Conservation (phyloP, 2,888 invertebrate genomes). For the Girardia tigrina region DNA sequence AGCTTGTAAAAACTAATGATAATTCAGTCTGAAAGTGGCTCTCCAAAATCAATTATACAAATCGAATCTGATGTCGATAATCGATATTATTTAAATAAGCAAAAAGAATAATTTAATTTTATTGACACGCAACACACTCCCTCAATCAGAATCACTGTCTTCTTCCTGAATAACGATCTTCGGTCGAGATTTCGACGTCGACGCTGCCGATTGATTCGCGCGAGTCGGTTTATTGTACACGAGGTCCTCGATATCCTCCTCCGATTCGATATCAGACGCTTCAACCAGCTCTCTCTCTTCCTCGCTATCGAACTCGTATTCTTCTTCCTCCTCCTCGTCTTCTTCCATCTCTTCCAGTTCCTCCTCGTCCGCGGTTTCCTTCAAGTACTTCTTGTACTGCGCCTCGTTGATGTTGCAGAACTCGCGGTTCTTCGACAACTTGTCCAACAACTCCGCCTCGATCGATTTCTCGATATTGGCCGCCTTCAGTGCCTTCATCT, state of each 20-base stretch:
- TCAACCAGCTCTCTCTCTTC: slow-evolving; percentile 40
- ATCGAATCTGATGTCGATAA: no score
- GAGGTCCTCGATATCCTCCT: slow-evolving; percentile 39
- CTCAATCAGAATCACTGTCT: not conserved
- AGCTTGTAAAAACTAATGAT: no score
- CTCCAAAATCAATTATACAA: no score
- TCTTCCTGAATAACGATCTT: not conserved
- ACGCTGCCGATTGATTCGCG: not conserved
- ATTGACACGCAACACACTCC: not conserved
- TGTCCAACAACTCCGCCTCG: slow-evolving; percentile 80
- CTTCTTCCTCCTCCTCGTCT: slow-evolving; percentile 51
- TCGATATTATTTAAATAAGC: no score
- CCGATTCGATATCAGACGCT: slow-evolving; percentile 35
- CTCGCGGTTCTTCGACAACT: slow-evolving; percentile 72
- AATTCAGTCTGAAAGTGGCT: no score
- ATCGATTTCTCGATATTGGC: slow-evolving; percentile 89
- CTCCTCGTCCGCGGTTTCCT: slow-evolving; percentile 65
- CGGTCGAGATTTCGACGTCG: not conserved
- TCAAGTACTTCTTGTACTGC: slow-evolving; percentile 80
- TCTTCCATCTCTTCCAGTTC: no score
- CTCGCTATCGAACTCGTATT: slow-evolving; percentile 53
- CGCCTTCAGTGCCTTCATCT: slow-evolving; percentile 81
- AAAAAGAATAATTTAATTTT: no score
- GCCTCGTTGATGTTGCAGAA: slow-evolving; percentile 72
- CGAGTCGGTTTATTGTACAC: no score